Evolutionary conservation across 2,113 vertebrate species (phyloP), one percentile per base, ranked within the genome.

Genomic region (Geothlypis trichas): DNA sequence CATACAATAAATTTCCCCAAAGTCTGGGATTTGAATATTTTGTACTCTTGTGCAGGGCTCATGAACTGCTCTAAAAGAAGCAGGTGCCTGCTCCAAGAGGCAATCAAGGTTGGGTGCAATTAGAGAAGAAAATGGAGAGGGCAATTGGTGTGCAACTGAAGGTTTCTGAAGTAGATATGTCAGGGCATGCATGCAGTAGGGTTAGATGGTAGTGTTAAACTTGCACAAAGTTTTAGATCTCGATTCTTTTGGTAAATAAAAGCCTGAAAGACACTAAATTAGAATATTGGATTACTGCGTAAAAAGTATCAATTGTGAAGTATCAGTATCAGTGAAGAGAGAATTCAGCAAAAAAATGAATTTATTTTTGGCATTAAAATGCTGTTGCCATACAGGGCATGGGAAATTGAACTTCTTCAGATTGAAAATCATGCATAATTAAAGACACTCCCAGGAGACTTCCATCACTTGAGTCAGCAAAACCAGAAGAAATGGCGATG

Each of bases 391-490:
- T 82, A 21, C 18, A n/a, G 42, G 15, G 9, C 17, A 49, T 9
- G 6, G 14, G 24, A 90, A 88, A 80, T 4, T 0, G 4, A 91
- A 58, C 21, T 62, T 87, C 44, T 87, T 81, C 58, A 35, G 9
- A 41, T 71, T 35, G 63, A 55, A 77, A 46, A 73, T 28, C 39
- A 35, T 18, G 44, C 4, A 9, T 59, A 41, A 84, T 88, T 74
- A 74, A 86, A 81, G 85, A 81, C 92, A 90, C 35, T 77, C 72
- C 87, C 82, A 88, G n/a, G 28, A 86, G 28, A 67, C 17, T 82
- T 58, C 52, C 68, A 8, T 65, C 28, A 28, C 63, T 57, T 57
- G 61, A 90, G 52, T 95, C 96, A 96, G 92, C 79, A 94, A 90
- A 92, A 84, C 7, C 57, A 44, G 59, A 86, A 92, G 55, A 41